Base-by-base conservation (phyloP, 2,797 vertebrate species). In the Sebastes taczanowskii region DNA sequence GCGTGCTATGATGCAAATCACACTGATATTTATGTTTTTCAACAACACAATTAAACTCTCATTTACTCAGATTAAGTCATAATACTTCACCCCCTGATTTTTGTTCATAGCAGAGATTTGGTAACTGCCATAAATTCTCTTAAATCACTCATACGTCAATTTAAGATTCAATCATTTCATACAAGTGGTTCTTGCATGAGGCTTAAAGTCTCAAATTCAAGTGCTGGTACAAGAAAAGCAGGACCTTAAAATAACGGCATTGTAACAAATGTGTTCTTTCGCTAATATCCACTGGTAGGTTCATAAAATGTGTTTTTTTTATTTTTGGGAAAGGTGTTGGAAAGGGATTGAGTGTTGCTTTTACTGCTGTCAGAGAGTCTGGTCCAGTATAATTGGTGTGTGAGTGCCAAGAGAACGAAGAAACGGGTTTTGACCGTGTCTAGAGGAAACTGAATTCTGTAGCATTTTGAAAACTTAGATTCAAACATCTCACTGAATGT, bases 401-500 rank as follows among this genome's bases (percentile, higher is more conserved):
- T 46, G 13, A 68, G 78, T 83, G 67, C 86, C 74, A 89, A 78
- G 34, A 74, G 58, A 34, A 78, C 34, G 62, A 76, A 82, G 60
- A 66, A 69, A 56, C 6, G 1, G 16, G 38, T 79, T 80, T 67
- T 58, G 42, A 60, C 3, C 77, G 35, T 34, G 34, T 84, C 82
- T 75, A 77, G 75, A 73, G 76, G 68, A 89, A 82, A 87, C 27
- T 0, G 56, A 86, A 84, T 75, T 76, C 49, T 85, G 78, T 84
- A 93, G 84, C 82, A 80, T 89, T 80, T 53, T 77, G 56, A 61
- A 82, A 74, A n/a, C 20, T n/a, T 69, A 38, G 70, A 63, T 67
- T 85, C 27, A 84, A 71, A 78, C 30, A 63, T 88, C 78, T 86
- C 35, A 65, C 66, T 71, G 74, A 87, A 82, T 79, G 84, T 86